phyloP scores from a whole-genome alignment of 2,797 vertebrate genomes.

The Lemur catta region DNA sequence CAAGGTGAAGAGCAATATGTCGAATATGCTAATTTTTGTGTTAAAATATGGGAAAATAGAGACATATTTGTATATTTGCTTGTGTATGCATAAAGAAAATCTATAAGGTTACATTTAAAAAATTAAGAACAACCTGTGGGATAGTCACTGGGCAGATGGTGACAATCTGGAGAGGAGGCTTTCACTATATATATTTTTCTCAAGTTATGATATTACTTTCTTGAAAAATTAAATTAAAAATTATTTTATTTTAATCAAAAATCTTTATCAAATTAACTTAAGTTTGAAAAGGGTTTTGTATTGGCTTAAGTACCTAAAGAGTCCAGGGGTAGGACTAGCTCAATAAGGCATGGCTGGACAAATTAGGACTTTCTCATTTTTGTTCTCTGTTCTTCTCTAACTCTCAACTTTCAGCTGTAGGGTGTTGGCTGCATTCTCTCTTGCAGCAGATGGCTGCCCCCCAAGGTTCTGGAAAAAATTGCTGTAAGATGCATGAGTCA shows the following conservation, averaged over 20 bases:
- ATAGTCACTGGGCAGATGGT: neutral
- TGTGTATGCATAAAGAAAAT: neutral
- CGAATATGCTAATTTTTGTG: neutral
- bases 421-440: neutral
- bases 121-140: neutral
- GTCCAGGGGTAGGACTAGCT: neutral
- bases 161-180: neutral
- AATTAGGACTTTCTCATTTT: neutral
- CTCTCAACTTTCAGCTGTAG: neutral
- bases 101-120: neutral
- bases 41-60: constrained; percentile 1
- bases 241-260: neutral
- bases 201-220: neutral
- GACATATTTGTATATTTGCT: constrained; percentile 6
- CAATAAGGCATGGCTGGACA: neutral
- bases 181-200: neutral
- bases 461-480: constrained; percentile 35
- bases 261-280: neutral
- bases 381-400: neutral
- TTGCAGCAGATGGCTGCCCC: neutral
- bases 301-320: neutral
- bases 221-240: constrained; percentile 18
- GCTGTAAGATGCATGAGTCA: neutral
- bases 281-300: neutral
- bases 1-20: neutral